phyloP scores from a whole-genome alignment of 2,888 invertebrate species.

The Pristionchus fissidentatus region DNA sequence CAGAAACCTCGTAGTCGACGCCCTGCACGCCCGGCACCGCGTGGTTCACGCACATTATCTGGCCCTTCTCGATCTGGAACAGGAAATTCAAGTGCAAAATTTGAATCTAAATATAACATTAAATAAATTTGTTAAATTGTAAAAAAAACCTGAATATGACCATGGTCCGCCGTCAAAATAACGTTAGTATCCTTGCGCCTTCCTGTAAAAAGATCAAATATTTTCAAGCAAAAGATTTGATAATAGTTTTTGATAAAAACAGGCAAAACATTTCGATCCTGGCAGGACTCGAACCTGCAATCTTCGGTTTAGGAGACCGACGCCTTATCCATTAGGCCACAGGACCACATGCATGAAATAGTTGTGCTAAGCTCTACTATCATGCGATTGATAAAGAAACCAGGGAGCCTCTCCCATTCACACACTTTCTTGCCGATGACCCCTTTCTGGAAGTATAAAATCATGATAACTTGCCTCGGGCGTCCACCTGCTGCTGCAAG shows the following conservation, averaged over 20 bases:
- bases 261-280: conserved; percentile 50
- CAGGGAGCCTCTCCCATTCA: too few relatives aligned
- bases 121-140: too few relatives aligned
- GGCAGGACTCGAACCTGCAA: conserved; percentile 63
- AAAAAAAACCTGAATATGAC: conserved; percentile 71
- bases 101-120: neutral
- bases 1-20: conserved; percentile 40
- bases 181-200: conserved; percentile 68
- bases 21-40: conserved; percentile 36
- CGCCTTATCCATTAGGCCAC: conserved; percentile 68
- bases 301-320: conserved; percentile 68
- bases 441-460: too few relatives aligned
- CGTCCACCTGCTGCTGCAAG: conserved; percentile 22
- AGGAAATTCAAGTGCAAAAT: neutral
- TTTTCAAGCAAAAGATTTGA: neutral
- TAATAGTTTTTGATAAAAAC: neutral
- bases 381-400: neutral
- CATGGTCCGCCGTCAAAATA: conserved; percentile 78
- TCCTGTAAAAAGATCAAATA: neutral
- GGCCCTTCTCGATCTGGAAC: conserved; percentile 36
- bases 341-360: conserved; percentile 49
- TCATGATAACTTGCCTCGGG: neutral
- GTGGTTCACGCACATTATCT: conserved; percentile 46
- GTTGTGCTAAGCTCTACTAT: neutral
- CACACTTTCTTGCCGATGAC: too few relatives aligned